Evolutionary conservation across 2,797 vertebrate species (phyloP).

Genomic region (Oreonectes daqikongensis): DNA sequence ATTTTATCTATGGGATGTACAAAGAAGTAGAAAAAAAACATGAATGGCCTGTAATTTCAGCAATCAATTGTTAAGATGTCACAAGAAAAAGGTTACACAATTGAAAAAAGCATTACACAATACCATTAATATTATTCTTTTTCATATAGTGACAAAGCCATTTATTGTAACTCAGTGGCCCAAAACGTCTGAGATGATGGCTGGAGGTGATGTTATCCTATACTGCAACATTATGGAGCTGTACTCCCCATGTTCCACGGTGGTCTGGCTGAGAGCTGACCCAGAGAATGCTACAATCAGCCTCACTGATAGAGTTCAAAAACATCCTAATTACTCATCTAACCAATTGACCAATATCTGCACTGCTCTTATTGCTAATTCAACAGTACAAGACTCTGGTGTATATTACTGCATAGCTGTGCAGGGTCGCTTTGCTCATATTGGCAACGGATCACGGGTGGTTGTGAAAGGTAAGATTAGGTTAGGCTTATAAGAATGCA

Average conservation of each 20-base stretch:
- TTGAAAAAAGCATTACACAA: background rate
- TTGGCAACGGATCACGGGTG: conserved; percentile 50
- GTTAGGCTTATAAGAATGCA: background rate
- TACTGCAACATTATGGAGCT: conserved; percentile 38
- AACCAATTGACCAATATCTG: conserved; percentile 11
- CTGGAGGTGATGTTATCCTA: conserved; percentile 20
- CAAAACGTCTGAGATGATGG: conserved; percentile 12
- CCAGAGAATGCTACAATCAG: background rate
- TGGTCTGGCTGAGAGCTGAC: conserved; percentile 43
- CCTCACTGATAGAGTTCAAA: conserved; percentile 28
- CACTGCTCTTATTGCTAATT: conserved; percentile 12
- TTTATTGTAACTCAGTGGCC: conserved; percentile 49
- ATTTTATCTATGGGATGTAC: too few species aligned
- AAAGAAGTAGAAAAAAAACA: too few species aligned
- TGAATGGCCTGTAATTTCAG: background rate
- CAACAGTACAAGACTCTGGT: conserved; percentile 36
- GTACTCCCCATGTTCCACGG: conserved; percentile 28
- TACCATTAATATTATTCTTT: background rate
- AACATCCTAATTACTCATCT: background rate
- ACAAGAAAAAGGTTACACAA: background rate
- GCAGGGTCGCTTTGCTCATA: conserved; percentile 40
- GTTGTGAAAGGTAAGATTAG: conserved; percentile 39
- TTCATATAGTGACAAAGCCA: background rate
- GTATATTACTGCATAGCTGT: conserved; percentile 44
- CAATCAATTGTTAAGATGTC: background rate